Evolutionary conservation across 2,797 vertebrate genomes (phyloP).

Genomic region (Protosalanx chinensis): DNA sequence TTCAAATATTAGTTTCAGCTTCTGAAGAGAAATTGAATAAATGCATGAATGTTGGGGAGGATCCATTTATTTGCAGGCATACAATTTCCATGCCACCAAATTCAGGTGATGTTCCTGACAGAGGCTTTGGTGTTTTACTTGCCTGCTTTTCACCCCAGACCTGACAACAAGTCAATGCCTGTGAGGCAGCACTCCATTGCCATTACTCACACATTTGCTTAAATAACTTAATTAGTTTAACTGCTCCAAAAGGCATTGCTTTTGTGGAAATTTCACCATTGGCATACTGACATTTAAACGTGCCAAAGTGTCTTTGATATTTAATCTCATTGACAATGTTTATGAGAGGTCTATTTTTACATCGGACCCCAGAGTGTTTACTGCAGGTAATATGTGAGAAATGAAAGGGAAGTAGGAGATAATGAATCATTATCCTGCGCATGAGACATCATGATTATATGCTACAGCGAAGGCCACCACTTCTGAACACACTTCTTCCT

Average conservation of each 20-base stretch:
- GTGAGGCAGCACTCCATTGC: constrained; percentile 22
- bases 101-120: constrained; percentile 8
- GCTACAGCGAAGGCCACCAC: not conserved
- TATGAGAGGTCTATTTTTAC: constrained; percentile 17
- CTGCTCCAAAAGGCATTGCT: constrained; percentile 39
- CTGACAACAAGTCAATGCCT: constrained; percentile 34
- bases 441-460: constrained; percentile 29
- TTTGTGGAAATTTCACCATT: constrained; percentile 41
- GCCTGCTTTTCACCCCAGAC: not conserved
- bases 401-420: constrained; percentile 30
- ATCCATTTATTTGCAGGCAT: not conserved
- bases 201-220: constrained; percentile 42
- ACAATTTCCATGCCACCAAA: constrained; percentile 19
- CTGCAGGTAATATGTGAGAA: constrained; percentile 18
- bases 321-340: constrained; percentile 34
- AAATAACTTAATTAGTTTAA: constrained; percentile 46
- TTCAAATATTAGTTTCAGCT: constrained; percentile 45
- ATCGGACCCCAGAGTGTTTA: constrained; percentile 9
- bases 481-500: not conserved
- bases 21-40: constrained; percentile 31
- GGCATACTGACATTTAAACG: constrained; percentile 43
- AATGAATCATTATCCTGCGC: constrained; percentile 40
- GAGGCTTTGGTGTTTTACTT: not conserved
- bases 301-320: constrained; percentile 26
- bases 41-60: constrained; percentile 13